A percentile compares a stretch with the other conserved stretches of the same genome.
These are phyloP conservation scores for Lordiphosa collinella DNA, from an alignment of 1,140 invertebrate genomes.

Conservation along the genomic window DNA sequence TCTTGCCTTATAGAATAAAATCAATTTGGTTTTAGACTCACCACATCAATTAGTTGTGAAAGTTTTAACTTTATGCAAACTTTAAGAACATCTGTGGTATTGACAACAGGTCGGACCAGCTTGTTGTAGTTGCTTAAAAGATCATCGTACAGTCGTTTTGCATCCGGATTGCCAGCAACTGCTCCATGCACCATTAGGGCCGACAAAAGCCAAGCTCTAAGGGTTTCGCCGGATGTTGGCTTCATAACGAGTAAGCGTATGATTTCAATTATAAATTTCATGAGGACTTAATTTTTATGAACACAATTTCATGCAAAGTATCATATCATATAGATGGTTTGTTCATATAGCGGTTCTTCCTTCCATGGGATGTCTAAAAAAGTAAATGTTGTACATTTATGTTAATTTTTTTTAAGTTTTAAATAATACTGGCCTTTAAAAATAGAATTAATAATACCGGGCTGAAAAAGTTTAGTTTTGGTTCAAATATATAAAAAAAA, in stretches of 20 bases:
- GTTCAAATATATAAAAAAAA: too few relatives aligned
- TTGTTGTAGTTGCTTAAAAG: slow-evolving; percentile 96
- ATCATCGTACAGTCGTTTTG: slow-evolving; percentile 94
- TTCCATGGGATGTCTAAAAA: not conserved
- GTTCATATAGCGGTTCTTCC: not conserved
- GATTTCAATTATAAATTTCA: slow-evolving; percentile 18
- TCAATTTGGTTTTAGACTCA: slow-evolving; percentile 81
- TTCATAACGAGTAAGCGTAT: slow-evolving; percentile 47
- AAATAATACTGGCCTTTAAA: too few relatives aligned
- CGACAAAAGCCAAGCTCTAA: slow-evolving; percentile 76
- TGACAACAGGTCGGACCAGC: slow-evolving; percentile 93
- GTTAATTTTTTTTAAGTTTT: too few relatives aligned
- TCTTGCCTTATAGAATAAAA: too few relatives aligned
- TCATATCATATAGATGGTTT: slow-evolving; percentile 4
- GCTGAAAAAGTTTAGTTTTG: too few relatives aligned
- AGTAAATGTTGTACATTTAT: not conserved
- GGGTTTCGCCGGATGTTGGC: slow-evolving; percentile 79
- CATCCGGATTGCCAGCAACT: slow-evolving; percentile 90
- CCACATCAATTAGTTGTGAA: slow-evolving; percentile 96
- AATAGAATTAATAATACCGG: too few relatives aligned
- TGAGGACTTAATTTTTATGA: slow-evolving; percentile 17
- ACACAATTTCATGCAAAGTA: not conserved
- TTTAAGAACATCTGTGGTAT: slow-evolving; percentile 93
- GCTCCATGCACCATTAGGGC: slow-evolving; percentile 81
- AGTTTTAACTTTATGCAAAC: slow-evolving; percentile 96